A percentile compares a stretch with the other conserved stretches of the same genome.
Evolutionary conservation across 2,113 vertebrate genomes (phyloP).

Genomic region (Gambusia holbrooki): DNA sequence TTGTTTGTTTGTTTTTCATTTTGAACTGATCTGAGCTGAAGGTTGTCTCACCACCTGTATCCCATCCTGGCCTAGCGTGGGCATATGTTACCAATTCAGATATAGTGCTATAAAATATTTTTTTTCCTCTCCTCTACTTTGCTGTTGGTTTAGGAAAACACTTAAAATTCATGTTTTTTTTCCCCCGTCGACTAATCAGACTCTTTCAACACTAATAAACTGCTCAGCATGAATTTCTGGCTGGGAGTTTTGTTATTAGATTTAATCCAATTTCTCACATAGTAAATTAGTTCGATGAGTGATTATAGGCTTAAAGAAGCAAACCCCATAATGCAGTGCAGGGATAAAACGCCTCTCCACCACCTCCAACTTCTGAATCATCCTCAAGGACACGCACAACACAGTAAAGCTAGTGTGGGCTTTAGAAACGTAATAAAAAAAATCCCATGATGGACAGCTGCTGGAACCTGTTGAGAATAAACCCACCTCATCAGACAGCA

Average conservation of each 20-base stretch:
- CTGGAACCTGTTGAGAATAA: slow-evolving; percentile 11
- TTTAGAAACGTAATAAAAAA: neutral
- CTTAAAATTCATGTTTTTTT: neutral
- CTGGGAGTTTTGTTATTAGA: slow-evolving; percentile 8
- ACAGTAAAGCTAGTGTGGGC: slow-evolving; percentile 10
- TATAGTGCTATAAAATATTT: neutral
- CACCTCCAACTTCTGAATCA: slow-evolving; percentile 2
- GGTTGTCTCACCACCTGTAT: neutral
- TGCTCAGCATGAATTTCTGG: neutral
- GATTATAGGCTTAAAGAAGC: slow-evolving; percentile 26
- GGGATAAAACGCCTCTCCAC: neutral
- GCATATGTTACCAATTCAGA: neutral
- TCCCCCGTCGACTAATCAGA: neutral
- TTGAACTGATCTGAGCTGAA: neutral
- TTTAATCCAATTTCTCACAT: slow-evolving; percentile 21
- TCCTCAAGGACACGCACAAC: slow-evolving; percentile 22
- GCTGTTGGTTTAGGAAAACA: slow-evolving; percentile 4
- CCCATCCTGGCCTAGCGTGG: neutral
- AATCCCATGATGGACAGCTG: slow-evolving; percentile 9
- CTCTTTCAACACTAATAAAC: slow-evolving; percentile 3
- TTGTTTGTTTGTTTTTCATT: neutral
- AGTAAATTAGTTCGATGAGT: slow-evolving; percentile 26
- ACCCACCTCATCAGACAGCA: slow-evolving; percentile 5
- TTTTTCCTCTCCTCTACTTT: neutral
- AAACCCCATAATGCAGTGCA: neutral